Evolutionary conservation across 2,888 invertebrate species (phyloP), one percentile per base, ranked within the genome.

Genomic region (Colostygia pectinataria): DNA sequence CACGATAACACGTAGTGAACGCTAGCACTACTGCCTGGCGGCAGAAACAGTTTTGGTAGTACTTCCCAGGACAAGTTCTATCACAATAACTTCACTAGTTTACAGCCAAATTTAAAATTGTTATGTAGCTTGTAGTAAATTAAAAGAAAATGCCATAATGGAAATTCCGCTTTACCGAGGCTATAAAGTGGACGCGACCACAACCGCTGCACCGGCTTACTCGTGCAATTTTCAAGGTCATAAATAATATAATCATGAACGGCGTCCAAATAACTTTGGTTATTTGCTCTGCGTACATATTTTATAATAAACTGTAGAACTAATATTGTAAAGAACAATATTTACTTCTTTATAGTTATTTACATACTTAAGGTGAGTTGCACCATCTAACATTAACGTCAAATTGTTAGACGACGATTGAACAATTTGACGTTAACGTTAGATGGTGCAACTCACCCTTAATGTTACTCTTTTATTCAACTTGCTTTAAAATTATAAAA

Each of bases 211-310:
- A 77, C 80, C 73, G 79, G 84, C 81, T 81, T 83, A 80, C 79
- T 81, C 83, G 73, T 85, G 89, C 87, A 88, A 89, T 89, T 89
- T 89, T 87, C 87, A 89, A 84, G 84, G 83, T 82, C 86, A 78
- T 90, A 89, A 90, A 89, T 90, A 89, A 90, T 88, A 83, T 80
- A 86, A 80, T 77, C 78, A 77, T 80, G 81, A 85, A 83, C 77
- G 79, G 80, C 76, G 81, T 84, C 83, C 86, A 85, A 87, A 85
- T 80, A 77, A 81, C 83, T 86, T 85, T 83, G 84, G 80, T 83
- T 77, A 80, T 80, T 83, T 82, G 79, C 73, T 61, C 68, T 63
- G 69, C 73, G 76, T 69, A 68, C 69, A n/a, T n/a, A 68, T 38
- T 38, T 15, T 38, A 28, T 37, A 37, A 9, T 33, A n/a, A 31